Percentiles rank a stretch among this genome's conserved stretches.
Evolutionary conservation across 1,140 invertebrate species (phyloP).

Genomic region (Diorhabda elongata): DNA sequence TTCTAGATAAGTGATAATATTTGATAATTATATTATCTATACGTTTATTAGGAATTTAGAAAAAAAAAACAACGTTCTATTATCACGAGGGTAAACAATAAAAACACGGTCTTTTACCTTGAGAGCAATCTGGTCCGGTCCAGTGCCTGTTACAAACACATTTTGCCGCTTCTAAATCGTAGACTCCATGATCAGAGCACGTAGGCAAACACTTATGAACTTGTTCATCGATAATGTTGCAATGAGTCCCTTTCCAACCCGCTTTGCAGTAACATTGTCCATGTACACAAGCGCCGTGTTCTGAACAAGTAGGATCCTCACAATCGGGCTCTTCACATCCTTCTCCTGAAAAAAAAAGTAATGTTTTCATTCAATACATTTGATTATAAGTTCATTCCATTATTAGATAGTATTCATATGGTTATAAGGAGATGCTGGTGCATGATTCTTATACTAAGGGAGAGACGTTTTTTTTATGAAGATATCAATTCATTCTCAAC

Average conservation of each 20-base stretch:
- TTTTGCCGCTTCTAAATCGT: conserved; percentile 79
- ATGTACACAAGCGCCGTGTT: conserved; percentile 86
- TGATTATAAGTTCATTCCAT: too few relatives aligned
- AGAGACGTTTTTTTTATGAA: too few relatives aligned
- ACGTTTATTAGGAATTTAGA: too few relatives aligned
- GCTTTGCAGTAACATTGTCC: conserved; percentile 92
- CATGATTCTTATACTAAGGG: too few relatives aligned
- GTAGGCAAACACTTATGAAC: conserved; percentile 85
- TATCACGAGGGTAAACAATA: neutral
- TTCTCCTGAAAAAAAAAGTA: conserved; percentile 46
- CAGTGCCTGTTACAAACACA: conserved; percentile 87
- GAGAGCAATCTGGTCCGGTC: conserved; percentile 85
- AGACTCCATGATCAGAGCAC: conserved; percentile 85
- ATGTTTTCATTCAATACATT: too few relatives aligned
- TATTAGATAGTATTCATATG: too few relatives aligned
- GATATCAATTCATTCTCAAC: too few relatives aligned
- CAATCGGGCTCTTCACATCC: conserved; percentile 37
- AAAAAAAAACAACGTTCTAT: too few relatives aligned
- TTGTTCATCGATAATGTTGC: conserved; percentile 79
- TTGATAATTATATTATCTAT: too few relatives aligned
- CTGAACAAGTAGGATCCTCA: conserved; percentile 79
- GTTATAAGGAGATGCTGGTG: too few relatives aligned
- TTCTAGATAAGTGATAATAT: too few relatives aligned
- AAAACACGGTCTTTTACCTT: conserved; percentile 60
- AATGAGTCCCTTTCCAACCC: conserved; percentile 91